Evolutionary conservation across 1,140 invertebrate genomes (phyloP).

Genomic region (Sminthurinus signatus): DNA sequence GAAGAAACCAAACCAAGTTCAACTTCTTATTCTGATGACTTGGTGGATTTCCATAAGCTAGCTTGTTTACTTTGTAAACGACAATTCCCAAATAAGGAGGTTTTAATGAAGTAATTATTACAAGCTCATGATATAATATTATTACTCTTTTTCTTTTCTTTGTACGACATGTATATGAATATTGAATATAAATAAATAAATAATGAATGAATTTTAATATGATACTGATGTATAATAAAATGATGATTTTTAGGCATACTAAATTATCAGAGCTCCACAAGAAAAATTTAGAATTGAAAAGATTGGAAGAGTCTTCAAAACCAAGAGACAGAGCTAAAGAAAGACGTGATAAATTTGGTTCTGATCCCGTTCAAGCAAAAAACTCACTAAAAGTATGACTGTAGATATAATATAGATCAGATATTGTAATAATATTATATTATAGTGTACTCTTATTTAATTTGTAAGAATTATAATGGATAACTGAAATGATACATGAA

Average conservation of each 20-base stretch:
- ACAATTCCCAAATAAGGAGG: constrained; percentile 67
- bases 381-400: constrained; percentile 57
- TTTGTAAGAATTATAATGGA: too few species aligned
- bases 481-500: too few species aligned
- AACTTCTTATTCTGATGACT: constrained; percentile 45
- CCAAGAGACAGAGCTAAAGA: constrained; percentile 96
- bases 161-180: too few species aligned
- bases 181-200: not conserved
- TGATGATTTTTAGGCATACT: constrained; percentile 63
- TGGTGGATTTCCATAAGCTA: constrained; percentile 62
- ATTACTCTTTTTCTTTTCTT: not conserved
- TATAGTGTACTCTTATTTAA: too few species aligned
- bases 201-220: constrained; percentile 23
- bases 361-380: constrained; percentile 65
- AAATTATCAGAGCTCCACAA: constrained; percentile 93
- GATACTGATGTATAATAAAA: not conserved
- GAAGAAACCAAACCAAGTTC: constrained; percentile 55
- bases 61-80: constrained; percentile 94
- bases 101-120: constrained; percentile 55
- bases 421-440: too few species aligned
- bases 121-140: not conserved
- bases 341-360: constrained; percentile 85
- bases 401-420: too few species aligned
- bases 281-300: constrained; percentile 68
- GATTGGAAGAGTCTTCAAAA: constrained; percentile 46